Conservation (phyloP, 2,888 invertebrate species). For the Chirona hameri region DNA sequence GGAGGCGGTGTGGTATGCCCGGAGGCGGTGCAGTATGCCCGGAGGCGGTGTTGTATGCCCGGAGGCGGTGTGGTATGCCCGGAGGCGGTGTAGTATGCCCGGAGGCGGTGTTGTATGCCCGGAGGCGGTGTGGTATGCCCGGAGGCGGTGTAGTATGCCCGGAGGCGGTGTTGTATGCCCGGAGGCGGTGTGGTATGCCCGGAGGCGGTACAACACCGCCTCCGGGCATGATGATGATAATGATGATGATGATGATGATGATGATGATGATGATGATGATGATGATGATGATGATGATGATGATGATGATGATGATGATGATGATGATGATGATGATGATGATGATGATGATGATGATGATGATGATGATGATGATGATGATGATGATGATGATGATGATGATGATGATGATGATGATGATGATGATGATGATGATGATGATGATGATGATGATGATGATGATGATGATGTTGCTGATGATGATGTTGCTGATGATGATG, state of each 20-base stretch:
- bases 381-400: conserved; percentile 22
- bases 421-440: conserved; percentile 22
- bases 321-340: conserved; percentile 22
- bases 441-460: conserved; percentile 22
- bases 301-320: conserved; percentile 22
- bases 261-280: conserved; percentile 22
- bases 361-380: conserved; percentile 22
- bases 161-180: no score
- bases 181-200: no score
- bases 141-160: no score
- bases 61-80: no score
- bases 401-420: conserved; percentile 22
- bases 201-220: neutral
- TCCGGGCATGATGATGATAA: neutral
- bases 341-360: conserved; percentile 10
- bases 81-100: no score
- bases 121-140: no score
- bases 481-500: no score
- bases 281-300: conserved; percentile 22
- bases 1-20: no score
- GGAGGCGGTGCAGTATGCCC: no score
- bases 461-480: no score
- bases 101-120: no score
- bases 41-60: no score
- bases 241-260: conserved; percentile 22